Conservation (phyloP, 2,888 invertebrate genomes). For the Agrenia bidenticulata region DNA sequence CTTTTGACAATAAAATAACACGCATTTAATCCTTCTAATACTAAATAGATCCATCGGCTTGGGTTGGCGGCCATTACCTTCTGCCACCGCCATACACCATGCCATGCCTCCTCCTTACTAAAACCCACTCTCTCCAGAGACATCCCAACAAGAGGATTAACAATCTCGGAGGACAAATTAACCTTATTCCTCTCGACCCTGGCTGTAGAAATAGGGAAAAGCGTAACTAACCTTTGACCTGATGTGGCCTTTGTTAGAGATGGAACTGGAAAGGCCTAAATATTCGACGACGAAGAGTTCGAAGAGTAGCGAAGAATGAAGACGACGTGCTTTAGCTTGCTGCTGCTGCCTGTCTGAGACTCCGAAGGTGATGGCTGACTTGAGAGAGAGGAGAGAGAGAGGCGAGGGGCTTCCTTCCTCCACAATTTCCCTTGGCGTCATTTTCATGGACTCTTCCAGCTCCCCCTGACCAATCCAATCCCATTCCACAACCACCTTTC, state of each 20-base stretch:
- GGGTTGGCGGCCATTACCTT: slow-evolving; percentile 21
- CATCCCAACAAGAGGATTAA: background rate
- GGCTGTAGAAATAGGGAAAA: background rate
- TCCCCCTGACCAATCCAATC: background rate
- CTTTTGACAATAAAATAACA: background rate
- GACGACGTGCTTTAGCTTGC: slow-evolving; percentile 2
- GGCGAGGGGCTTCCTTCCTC: slow-evolving; percentile 10
- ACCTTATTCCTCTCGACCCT: background rate
- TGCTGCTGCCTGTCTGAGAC: slow-evolving; percentile 13
- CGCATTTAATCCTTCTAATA: slow-evolving; percentile 1
- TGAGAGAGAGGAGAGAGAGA: slow-evolving; percentile 5
- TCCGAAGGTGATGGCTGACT: no score
- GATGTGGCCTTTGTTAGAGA: slow-evolving; percentile 5
- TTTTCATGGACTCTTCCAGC: slow-evolving; percentile 5
- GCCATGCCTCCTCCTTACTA: slow-evolving; percentile 13
- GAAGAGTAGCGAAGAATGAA: slow-evolving; percentile 10
- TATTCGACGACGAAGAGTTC: slow-evolving; percentile 12
- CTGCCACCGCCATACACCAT: no score
- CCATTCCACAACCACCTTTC: background rate
- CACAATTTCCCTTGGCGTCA: slow-evolving; percentile 6
- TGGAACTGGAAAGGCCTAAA: slow-evolving; percentile 20
- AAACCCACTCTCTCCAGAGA: background rate
- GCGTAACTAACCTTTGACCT: slow-evolving; percentile 7
- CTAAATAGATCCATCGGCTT: background rate
- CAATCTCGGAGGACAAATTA: background rate